Percentiles rank a stretch among this genome's conserved stretches.
phyloP scores from a whole-genome alignment of 2,888 invertebrate species.

The Dascillus cervinus region DNA sequence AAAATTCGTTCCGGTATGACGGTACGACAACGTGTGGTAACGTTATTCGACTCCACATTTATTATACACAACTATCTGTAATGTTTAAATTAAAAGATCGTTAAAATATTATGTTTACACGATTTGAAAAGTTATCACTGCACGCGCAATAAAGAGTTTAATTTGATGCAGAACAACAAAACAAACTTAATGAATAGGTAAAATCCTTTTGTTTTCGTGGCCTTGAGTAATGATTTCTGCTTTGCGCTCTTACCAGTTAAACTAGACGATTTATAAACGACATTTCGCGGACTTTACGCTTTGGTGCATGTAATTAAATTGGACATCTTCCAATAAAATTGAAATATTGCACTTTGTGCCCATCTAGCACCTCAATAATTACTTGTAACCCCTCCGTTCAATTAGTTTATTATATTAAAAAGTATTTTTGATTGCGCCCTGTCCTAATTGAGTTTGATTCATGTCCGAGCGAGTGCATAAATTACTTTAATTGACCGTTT shows the following conservation, averaged over 20 bases:
- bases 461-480: no score
- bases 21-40: slow-evolving; percentile 1
- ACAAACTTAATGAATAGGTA: no score
- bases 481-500: no score
- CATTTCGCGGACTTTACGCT: slow-evolving; percentile 11
- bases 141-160: no score
- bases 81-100: no score
- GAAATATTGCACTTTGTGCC: slow-evolving; percentile 14
- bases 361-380: slow-evolving; percentile 9
- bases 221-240: no score
- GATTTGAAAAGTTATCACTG: slow-evolving; percentile 14
- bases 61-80: slow-evolving; percentile 8
- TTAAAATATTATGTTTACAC: slow-evolving; percentile 9
- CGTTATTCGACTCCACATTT: slow-evolving; percentile 8
- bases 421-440: slow-evolving; percentile 13
- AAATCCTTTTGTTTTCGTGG: no score
- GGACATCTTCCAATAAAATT: slow-evolving; percentile 13
- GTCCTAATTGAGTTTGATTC: slow-evolving; percentile 9
- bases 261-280: slow-evolving; percentile 9
- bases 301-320: slow-evolving; percentile 14
- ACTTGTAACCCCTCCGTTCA: slow-evolving; percentile 10
- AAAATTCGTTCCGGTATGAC: slow-evolving; percentile 6
- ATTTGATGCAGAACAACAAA: no score
- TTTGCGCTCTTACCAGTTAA: no score
- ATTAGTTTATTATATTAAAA: slow-evolving; percentile 13